A percentile compares a stretch with the other conserved stretches of the same genome.
Evolutionary conservation across 2,113 vertebrate genomes (phyloP).

Genomic region (Sorex fumeus): DNA sequence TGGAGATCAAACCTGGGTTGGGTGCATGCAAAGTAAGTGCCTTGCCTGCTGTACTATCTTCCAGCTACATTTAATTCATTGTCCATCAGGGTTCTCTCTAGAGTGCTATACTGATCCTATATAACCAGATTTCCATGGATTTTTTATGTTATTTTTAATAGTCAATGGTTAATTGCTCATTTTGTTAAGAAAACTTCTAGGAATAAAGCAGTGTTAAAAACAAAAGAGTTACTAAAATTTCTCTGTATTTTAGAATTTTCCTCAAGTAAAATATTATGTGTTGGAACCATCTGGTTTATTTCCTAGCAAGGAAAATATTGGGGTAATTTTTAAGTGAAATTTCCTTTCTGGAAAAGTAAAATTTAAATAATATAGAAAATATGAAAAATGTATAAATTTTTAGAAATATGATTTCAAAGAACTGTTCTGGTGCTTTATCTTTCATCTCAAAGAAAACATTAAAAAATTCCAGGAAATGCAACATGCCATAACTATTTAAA

Average conservation of each 20-base stretch:
- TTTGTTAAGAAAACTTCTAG: conserved; percentile 46
- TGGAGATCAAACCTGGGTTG: too few relatives aligned
- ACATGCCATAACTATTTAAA: conserved; percentile 65
- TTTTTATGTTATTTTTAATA: not conserved
- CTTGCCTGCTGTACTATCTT: too few relatives aligned
- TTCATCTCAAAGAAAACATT: conserved; percentile 69
- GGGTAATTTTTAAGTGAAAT: conserved; percentile 15
- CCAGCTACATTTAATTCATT: too few relatives aligned
- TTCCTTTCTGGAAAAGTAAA: conserved; percentile 62
- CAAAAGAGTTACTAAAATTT: conserved; percentile 54
- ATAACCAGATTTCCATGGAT: not conserved
- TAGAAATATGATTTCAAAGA: conserved; percentile 64
- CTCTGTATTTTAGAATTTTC: conserved; percentile 51
- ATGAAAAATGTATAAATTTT: conserved; percentile 41
- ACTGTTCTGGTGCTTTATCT: conserved; percentile 40
- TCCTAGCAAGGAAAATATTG: conserved; percentile 59
- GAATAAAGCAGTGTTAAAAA: not conserved
- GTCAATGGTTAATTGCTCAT: not conserved
- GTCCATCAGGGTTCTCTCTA: not conserved
- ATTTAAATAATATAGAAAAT: conserved; percentile 62
- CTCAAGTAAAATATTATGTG: conserved; percentile 51
- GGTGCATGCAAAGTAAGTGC: too few relatives aligned
- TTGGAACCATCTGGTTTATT: conserved; percentile 61
- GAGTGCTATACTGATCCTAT: not conserved
- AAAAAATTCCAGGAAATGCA: conserved; percentile 55